Conservation (phyloP, 2,888 invertebrate genomes). For the Apamea sordens region DNA sequence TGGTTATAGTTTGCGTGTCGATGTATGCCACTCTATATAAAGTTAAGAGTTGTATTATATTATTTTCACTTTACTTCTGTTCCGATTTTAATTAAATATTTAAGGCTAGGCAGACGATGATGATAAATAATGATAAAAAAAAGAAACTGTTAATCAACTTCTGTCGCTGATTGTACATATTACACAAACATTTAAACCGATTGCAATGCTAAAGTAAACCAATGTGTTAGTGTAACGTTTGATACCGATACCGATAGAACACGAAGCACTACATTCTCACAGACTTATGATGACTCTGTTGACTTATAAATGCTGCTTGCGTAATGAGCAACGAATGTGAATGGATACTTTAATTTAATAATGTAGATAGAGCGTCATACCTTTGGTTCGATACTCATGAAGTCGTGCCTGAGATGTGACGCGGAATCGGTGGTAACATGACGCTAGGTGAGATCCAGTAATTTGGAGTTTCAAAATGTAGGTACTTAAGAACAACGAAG, state of each 20-base stretch:
- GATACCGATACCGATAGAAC: conserved; percentile 68
- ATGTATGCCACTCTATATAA: no score
- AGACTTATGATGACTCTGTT: conserved; percentile 61
- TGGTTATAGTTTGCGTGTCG: no score
- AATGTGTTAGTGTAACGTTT: conserved; percentile 72
- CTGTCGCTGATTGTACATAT: conserved; percentile 1
- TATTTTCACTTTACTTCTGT: neutral
- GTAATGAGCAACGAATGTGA: conserved; percentile 56
- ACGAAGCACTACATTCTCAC: conserved; percentile 75
- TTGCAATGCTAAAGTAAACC: conserved; percentile 67
- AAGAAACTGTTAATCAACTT: neutral
- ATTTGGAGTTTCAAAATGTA: conserved; percentile 16
- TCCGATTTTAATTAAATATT: neutral
- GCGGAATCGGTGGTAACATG: conserved; percentile 7
- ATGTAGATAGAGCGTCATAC: conserved; percentile 37
- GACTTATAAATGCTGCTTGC: conserved; percentile 56
- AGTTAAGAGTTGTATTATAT: no score
- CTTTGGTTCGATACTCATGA: conserved; percentile 35
- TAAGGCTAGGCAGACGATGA: neutral
- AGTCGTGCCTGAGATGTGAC: conserved; percentile 30
- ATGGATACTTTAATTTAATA: conserved; percentile 58
- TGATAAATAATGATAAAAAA: neutral
- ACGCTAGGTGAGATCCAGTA: neutral
- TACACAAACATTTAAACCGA: conserved; percentile 40
- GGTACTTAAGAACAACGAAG: neutral